A percentile compares a stretch with the other conserved stretches of the same genome.
These are phyloP conservation scores for Verasper variegatus DNA, from an alignment of 2,113 vertebrate species.

Conservation along the genomic window DNA sequence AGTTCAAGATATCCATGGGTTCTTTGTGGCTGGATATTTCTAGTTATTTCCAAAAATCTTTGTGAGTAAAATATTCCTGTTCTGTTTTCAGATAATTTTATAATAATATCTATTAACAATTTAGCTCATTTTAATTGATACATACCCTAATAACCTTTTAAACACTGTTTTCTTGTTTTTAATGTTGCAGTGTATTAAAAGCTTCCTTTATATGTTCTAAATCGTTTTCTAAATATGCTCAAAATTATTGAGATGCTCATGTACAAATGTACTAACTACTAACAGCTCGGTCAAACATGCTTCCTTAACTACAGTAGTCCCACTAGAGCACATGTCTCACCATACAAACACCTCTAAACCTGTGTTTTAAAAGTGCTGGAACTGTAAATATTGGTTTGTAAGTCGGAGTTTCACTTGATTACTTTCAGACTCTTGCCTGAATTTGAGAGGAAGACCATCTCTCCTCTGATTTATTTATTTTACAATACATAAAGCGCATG, in stretches of 20 bases:
- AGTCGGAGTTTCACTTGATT: constrained; percentile 19
- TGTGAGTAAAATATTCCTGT: too few species aligned
- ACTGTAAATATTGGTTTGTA: not conserved
- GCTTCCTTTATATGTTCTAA: not conserved
- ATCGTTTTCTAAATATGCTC: not conserved
- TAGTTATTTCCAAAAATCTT: too few species aligned
- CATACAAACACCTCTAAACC: constrained; percentile 5
- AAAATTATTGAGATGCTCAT: too few species aligned
- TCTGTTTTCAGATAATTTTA: too few species aligned
- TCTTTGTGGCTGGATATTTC: too few species aligned
- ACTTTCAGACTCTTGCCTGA: constrained; percentile 25
- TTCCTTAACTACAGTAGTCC: not conserved
- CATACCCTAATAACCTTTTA: too few species aligned
- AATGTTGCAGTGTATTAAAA: not conserved
- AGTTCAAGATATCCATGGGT: too few species aligned
- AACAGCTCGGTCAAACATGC: not conserved
- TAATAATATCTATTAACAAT: too few species aligned
- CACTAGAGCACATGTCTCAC: not conserved
- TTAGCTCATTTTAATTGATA: too few species aligned
- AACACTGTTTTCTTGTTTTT: too few species aligned
- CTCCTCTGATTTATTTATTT: constrained; percentile 10
- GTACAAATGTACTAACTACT: not conserved
- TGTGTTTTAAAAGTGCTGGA: constrained; percentile 2
- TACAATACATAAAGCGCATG: constrained; percentile 14
- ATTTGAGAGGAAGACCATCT: not conserved